phyloP scores from a whole-genome alignment of 2,797 vertebrate species.

The Coracias cyanogaster region DNA sequence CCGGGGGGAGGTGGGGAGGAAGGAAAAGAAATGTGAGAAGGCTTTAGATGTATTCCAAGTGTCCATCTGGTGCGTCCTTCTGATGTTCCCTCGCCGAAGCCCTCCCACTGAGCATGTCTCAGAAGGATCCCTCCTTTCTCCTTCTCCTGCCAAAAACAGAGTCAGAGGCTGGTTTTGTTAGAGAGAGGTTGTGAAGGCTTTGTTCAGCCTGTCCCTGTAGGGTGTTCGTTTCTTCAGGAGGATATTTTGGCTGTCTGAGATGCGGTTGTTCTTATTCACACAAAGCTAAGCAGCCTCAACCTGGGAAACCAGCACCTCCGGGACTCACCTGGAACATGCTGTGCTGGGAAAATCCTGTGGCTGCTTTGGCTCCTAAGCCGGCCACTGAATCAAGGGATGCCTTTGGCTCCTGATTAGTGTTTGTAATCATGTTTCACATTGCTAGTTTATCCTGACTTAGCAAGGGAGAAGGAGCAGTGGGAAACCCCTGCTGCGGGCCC shows the following conservation, averaged over 20 bases:
- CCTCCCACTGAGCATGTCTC: constrained; percentile 44
- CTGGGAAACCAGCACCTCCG: not conserved
- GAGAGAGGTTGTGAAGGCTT: constrained; percentile 21
- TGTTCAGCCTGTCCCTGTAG: constrained; percentile 21
- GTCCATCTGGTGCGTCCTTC: constrained; percentile 64
- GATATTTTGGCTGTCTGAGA: constrained; percentile 6
- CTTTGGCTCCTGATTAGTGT: not conserved
- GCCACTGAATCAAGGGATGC: not conserved
- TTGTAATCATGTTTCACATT: not conserved
- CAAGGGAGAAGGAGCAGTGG: not conserved
- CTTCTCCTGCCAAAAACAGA: constrained; percentile 29
- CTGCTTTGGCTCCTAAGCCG: not conserved
- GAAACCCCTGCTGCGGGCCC: not conserved
- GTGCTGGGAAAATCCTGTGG: not conserved
- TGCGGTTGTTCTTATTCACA: not conserved
- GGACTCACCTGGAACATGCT: not conserved
- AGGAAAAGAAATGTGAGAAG: constrained; percentile 72
- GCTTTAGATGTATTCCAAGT: constrained; percentile 62
- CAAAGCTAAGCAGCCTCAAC: not conserved
- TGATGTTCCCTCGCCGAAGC: constrained; percentile 40
- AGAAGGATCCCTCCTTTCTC: constrained; percentile 57
- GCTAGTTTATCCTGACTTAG: not conserved
- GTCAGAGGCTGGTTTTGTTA: constrained; percentile 45
- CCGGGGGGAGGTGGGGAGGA: constrained; percentile 33
- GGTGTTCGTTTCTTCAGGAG: not conserved